Base-by-base conservation (phyloP, 2,113 vertebrate species). In the Microcebus lehilahytsara region DNA sequence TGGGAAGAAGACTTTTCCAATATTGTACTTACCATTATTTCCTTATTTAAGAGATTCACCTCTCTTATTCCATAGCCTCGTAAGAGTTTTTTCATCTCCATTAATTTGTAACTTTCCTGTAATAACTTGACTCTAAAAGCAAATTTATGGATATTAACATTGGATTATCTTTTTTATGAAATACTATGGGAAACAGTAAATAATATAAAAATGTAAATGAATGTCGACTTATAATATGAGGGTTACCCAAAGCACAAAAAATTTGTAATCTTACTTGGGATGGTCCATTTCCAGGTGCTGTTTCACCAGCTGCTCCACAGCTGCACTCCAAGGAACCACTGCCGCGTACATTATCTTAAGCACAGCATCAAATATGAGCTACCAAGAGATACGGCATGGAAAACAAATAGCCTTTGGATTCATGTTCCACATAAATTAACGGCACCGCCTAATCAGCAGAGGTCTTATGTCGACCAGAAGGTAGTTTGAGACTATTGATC, bases 71-170 rank as follows among this genome's bases (percentile, higher is more conserved):
- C 99, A 72, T 99, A 99, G 56, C 98, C 99, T 93, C 99, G 98
- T 90, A 99, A 98, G 92, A 99, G 99, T 89, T 99, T 99, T 98
- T 99, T 99, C 97, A 99, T 99, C 97, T 99, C 99, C 99, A 99
- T 99, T 46, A 99, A 98, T 53, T 96, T 98, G 97, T 99, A 99
- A 96, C 99, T 99, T 87, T 99, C 99, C 95, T 99, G 99, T 75
- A 99, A 95, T 86, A 99, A 98, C 95, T 99, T 99, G 93, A 99
- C 99, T 96, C 99, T 99, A 83, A 58, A 97, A 97, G 85, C 7
- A 98, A 97, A 98, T 81, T 0, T 85, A 86, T 16, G 22, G 32
- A 34, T 60, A 25, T 75, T 81, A 94, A 67, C 72, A 80, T 5
- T 5, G 25, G 51, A 32, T 74, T 49, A 0, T 56, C 53, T 40